Evolutionary conservation across 37 sponge, comb jelly and placozoan genomes (phyloP).

Genomic region (Halisarca cf. caerulea): DNA sequence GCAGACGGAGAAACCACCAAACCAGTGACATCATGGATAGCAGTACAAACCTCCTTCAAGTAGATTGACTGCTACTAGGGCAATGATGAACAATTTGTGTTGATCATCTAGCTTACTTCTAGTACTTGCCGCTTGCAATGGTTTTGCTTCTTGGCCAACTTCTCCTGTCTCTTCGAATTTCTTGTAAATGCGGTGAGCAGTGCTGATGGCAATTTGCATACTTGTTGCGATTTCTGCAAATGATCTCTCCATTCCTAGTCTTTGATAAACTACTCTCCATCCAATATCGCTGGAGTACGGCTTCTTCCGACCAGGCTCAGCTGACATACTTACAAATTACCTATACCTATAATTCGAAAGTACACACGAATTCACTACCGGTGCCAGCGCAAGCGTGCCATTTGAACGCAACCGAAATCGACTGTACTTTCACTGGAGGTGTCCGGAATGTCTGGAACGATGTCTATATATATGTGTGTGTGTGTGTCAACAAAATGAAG

Average conservation of each 20-base stretch:
- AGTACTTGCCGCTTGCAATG: not conserved
- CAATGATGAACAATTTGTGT: not conserved
- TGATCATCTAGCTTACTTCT: not conserved
- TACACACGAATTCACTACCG: too few relatives aligned
- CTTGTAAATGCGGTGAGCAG: not conserved
- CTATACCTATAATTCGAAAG: too few relatives aligned
- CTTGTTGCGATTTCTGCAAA: constrained; percentile 20
- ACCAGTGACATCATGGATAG: not conserved
- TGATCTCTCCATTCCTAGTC: not conserved
- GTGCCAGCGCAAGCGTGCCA: too few relatives aligned
- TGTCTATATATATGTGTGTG: too few relatives aligned
- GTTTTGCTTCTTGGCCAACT: too few relatives aligned
- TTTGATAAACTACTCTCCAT: constrained; percentile 33
- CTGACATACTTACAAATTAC: too few relatives aligned
- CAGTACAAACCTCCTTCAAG: not conserved
- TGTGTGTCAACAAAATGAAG: too few relatives aligned
- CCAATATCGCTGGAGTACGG: too few relatives aligned
- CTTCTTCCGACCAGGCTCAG: too few relatives aligned
- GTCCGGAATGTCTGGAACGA: too few relatives aligned
- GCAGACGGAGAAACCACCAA: not conserved
- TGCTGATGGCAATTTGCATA: constrained; percentile 9
- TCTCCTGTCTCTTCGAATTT: constrained; percentile 4
- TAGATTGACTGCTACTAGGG: constrained; percentile 17
- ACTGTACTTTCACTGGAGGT: too few relatives aligned
- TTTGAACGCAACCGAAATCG: too few relatives aligned